phyloP scores from a whole-genome alignment of 2,797 vertebrate genomes.

The Acipenser ruthenus region DNA sequence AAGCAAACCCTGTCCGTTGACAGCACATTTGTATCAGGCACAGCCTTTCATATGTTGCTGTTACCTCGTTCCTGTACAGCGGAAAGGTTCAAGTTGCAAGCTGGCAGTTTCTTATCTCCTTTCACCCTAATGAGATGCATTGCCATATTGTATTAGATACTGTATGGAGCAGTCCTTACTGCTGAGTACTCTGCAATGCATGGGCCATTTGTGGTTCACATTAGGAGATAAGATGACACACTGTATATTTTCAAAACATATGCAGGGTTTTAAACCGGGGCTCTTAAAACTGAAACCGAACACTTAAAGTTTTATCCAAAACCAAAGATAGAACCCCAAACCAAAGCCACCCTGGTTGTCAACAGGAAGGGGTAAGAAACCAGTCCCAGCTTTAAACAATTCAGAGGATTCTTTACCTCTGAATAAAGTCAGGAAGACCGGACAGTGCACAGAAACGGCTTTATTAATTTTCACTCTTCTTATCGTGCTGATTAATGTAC shows the following conservation, averaged over 20 bases:
- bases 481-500: too few species aligned
- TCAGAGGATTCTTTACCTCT: too few species aligned
- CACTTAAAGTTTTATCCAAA: neutral
- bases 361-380: too few species aligned
- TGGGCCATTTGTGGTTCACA: neutral
- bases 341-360: neutral
- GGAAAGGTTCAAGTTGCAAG: constrained; percentile 26
- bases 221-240: neutral
- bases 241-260: constrained; percentile 15
- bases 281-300: neutral
- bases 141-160: constrained; percentile 7
- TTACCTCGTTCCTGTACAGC: constrained; percentile 17
- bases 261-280: constrained; percentile 22
- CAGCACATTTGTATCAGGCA: constrained; percentile 12
- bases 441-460: too few species aligned
- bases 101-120: constrained; percentile 27
- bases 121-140: constrained; percentile 26
- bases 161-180: neutral
- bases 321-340: neutral
- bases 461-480: too few species aligned
- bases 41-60: constrained; percentile 19
- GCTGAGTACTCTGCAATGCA: neutral
- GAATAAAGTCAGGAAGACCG: too few species aligned
- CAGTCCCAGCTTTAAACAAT: too few species aligned
- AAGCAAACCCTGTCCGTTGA: neutral